Base-by-base conservation (phyloP, 2,113 vertebrate genomes). In the Epinephelus moara region DNA sequence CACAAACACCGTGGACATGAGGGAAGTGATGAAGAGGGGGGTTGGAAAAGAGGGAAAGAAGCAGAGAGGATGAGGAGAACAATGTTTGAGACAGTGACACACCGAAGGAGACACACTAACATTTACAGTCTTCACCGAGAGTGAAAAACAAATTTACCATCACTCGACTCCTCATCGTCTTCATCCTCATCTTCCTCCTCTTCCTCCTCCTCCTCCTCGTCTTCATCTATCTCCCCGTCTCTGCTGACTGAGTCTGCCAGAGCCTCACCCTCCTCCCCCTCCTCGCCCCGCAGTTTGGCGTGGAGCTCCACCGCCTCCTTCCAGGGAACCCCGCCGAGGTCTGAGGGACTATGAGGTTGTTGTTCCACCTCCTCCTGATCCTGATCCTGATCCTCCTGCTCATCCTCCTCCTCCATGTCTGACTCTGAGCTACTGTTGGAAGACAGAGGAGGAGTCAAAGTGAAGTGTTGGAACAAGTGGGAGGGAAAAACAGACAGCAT, bases 251-350 rank as follows among this genome's bases (percentile, higher is more conserved):
- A 75, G 1, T 94, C 93, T 0, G 56, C 93, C n/a, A 49, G 75
- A 7, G 74, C 84, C 2, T 91, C 91, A 0, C 27, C 92, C 0
- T 52, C 67, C 14, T 95, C 93, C 0, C 93, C 95, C 0, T 96
- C 94, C 0, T 94, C 95, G 0, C 96, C 96, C 87, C 96, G 96
- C 80, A 99, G 92, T 49, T 98, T 96, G 67, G 97, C 96, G 0
- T 99, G 97, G 73, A 98, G 96, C 88, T 97, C 94, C 18, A 98
- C 98, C 0, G 97, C 97, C 89, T 98, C 97, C 80, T 97, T 98
- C 98, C 98, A 99, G 0, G 98, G 97, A 27, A 98, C 96, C 0
- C 98, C 97, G 0, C 97, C 97, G 60, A 99, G 92, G 89, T 99
- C 98, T 0, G 97, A 98, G 19, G 96, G 90, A 50, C 90, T 87